Percentiles rank a stretch among this genome's conserved stretches.
Evolutionary conservation across 2,888 invertebrate species (phyloP).

Genomic region (Amitus sp.): DNA sequence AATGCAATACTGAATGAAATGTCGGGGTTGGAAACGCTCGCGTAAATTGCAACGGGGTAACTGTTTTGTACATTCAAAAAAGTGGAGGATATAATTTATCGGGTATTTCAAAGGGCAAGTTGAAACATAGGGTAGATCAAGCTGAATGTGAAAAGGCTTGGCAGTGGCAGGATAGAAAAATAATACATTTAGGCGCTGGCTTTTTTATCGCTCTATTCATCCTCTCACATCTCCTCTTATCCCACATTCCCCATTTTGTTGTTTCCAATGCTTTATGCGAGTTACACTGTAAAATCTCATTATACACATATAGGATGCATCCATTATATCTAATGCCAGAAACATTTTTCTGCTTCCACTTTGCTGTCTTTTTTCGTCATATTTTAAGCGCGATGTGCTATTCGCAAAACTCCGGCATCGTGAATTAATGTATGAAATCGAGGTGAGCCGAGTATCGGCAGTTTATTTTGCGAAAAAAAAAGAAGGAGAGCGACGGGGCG

Average conservation of each 20-base stretch:
- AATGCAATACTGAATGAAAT: constrained; percentile 31
- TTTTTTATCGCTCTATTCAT: constrained; percentile 53
- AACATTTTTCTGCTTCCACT: constrained; percentile 50
- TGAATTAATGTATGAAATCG: not conserved
- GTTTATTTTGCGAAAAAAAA: not conserved
- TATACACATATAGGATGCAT: constrained; percentile 60
- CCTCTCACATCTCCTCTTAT: constrained; percentile 18
- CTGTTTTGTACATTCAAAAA: constrained; percentile 42
- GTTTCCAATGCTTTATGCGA: constrained; percentile 62
- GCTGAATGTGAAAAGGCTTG: constrained; percentile 41
- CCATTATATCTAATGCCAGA: constrained; percentile 55
- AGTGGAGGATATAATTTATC: constrained; percentile 42
- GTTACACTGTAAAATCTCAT: constrained; percentile 64
- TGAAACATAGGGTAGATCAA: constrained; percentile 43
- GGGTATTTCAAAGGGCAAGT: constrained; percentile 40
- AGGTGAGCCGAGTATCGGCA: not conserved
- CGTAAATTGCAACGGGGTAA: constrained; percentile 36
- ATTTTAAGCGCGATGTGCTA: constrained; percentile 27
- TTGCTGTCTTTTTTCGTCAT: constrained; percentile 30
- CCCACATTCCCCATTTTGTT: constrained; percentile 45
- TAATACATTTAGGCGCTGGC: constrained; percentile 59
- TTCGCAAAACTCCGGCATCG: not conserved
- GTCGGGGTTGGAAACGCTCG: constrained; percentile 27
- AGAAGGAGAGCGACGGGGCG: not conserved
- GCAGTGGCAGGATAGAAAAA: constrained; percentile 45